Percentiles rank a stretch among this genome's conserved stretches.
Evolutionary conservation across 2,888 invertebrate species (phyloP).

Genomic region (Calliphora vomitoria): DNA sequence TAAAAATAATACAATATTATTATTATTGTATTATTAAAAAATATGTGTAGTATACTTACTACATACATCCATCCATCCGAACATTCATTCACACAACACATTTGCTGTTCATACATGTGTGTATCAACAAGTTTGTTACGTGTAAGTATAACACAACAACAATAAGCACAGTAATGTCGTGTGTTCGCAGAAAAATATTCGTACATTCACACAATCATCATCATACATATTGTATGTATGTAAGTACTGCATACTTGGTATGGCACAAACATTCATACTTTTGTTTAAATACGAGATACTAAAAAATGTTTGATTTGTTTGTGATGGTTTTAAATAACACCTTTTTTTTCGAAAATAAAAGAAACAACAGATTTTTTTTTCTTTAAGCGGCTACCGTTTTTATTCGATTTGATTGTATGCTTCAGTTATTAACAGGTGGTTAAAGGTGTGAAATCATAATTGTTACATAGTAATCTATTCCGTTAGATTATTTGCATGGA

Average conservation of each 20-base stretch:
- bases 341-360: neutral
- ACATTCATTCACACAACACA: conserved; percentile 48
- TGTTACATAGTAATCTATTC: neutral
- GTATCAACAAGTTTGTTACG: conserved; percentile 66
- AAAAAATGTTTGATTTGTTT: conserved; percentile 46
- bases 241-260: neutral
- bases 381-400: conserved; percentile 53
- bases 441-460: conserved; percentile 2
- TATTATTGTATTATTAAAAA: conserved; percentile 64
- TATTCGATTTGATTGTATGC: conserved; percentile 38
- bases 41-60: neutral
- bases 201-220: neutral
- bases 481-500: too few relatives aligned
- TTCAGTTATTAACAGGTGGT: conserved; percentile 18
- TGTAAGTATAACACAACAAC: conserved; percentile 46
- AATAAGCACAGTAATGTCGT: conserved; percentile 43
- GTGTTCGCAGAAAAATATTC: conserved; percentile 30
- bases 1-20: conserved; percentile 66
- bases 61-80: neutral
- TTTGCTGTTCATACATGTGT: conserved; percentile 27
- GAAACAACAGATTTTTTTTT: conserved; percentile 15
- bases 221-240: too few relatives aligned
- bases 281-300: conserved; percentile 19
- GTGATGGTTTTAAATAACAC: conserved; percentile 47
- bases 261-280: neutral